phyloP scores from a whole-genome alignment of 1,140 invertebrate genomes.

The Drosophila triauraria region DNA sequence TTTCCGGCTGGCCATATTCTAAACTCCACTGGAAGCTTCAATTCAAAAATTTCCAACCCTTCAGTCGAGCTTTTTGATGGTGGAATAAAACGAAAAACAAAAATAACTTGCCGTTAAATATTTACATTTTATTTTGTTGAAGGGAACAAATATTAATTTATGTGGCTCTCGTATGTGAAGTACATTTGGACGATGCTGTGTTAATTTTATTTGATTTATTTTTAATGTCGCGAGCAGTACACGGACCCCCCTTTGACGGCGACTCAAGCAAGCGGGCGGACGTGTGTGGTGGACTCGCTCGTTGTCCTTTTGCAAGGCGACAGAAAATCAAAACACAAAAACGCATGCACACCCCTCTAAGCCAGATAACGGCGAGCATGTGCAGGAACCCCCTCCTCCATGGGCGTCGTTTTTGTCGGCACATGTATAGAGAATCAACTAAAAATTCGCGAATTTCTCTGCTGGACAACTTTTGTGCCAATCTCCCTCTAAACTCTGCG shows the following conservation, averaged over 20 bases:
- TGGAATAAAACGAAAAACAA: background rate
- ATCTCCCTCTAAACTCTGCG: slow-evolving; percentile 32
- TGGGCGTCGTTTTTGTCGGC: slow-evolving; percentile 15
- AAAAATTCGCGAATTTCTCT: slow-evolving; percentile 79
- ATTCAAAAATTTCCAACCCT: slow-evolving; percentile 21
- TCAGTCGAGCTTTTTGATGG: background rate
- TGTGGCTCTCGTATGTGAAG: slow-evolving; percentile 49
- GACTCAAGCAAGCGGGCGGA: slow-evolving; percentile 58
- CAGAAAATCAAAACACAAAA: slow-evolving; percentile 80
- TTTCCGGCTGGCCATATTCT: background rate
- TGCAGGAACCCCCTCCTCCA: slow-evolving; percentile 24
- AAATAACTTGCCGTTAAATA: slow-evolving; percentile 35
- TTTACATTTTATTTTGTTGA: slow-evolving; percentile 41
- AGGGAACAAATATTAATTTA: slow-evolving; percentile 67
- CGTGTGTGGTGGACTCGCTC: slow-evolving; percentile 19
- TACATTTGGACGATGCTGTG: slow-evolving; percentile 51
- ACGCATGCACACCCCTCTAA: slow-evolving; percentile 56
- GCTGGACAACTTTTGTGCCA: slow-evolving; percentile 64
- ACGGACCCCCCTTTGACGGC: slow-evolving; percentile 8
- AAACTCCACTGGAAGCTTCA: background rate
- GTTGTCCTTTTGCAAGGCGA: slow-evolving; percentile 78
- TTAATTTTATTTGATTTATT: slow-evolving; percentile 82
- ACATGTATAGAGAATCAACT: slow-evolving; percentile 72
- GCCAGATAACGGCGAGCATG: slow-evolving; percentile 53
- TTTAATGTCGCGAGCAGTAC: slow-evolving; percentile 66